Base-by-base conservation (phyloP, 2,797 vertebrate genomes). In the Dallia pectoralis region DNA sequence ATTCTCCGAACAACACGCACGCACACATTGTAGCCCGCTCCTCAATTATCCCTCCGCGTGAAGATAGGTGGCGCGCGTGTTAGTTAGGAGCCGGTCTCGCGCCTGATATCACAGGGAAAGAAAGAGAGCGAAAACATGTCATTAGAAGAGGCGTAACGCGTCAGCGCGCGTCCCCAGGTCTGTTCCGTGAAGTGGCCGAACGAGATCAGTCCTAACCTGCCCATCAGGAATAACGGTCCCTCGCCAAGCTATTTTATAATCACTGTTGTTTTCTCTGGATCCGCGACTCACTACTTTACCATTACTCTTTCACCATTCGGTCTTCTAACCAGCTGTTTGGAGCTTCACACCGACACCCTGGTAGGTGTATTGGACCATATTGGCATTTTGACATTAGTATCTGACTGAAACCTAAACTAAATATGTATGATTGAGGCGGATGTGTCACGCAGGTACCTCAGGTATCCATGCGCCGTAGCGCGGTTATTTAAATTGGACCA, bases 21-120 rank as follows among this genome's bases (percentile, higher is more conserved):
- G 90, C 93, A 94, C 90, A 91, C n/a, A n/a, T n/a, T n/a, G n/a
- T 44, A 44, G 5, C 40, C 40, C 90, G 90, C 91, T 93, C 92
- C 93, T 93, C 92, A 93, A 95, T 95, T 95, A 96, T 97, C 94
- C 96, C 96, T 94, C 92, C 90, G 89, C 91, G 92, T 91, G 95
- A 95, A 96, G 96, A 95, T 96, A 96, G 96, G 95, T 96, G 96
- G 96, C 96, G 96, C 92, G 95, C 94, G 95, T n/a, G n/a, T n/a
- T n/a, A n/a, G n/a, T 90, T 91, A 63, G 72, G 84, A 92, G n/a
- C n/a, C n/a, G 94, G 93, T 94, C 94, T 94, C 93, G 92, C 93
- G 91, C 88, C 90, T 93, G 92, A 91, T 91, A 92, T 91, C 93
- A 93, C 93, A 93, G 92, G 93, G 92, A 93, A 93, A 94, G 93